Percentiles rank a stretch among this genome's conserved stretches.
These are phyloP conservation scores for Lydus trimaculatus DNA, from an alignment of 2,888 invertebrate species.

Conservation along the genomic window DNA sequence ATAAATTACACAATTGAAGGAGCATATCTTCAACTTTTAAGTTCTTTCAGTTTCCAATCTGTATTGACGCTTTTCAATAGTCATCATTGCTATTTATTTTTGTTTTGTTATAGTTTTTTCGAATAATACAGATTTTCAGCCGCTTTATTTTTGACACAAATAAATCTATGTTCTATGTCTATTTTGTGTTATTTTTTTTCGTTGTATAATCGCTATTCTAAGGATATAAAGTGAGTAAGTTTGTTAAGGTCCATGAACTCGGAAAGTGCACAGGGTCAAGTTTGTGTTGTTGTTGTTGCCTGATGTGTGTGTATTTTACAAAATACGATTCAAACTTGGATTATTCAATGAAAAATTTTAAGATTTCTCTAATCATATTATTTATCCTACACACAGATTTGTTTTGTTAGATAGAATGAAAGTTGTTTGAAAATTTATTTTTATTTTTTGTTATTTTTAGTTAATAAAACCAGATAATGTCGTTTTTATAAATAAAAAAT, in stretches of 20 bases:
- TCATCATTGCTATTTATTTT: not conserved
- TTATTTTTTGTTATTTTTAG: not conserved
- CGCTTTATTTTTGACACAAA: not conserved
- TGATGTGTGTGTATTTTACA: not conserved
- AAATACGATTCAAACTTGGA: not conserved
- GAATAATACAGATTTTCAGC: not conserved
- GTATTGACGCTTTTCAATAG: not conserved
- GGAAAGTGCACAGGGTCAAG: conserved; percentile 8
- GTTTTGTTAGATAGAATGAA: not conserved
- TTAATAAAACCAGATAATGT: not conserved
- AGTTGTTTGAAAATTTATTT: not conserved
- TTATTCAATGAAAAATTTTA: not conserved
- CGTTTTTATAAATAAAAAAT: not conserved
- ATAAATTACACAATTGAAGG: not conserved
- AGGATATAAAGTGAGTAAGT: not conserved
- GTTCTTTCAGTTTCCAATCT: not conserved
- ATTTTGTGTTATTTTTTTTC: not conserved
- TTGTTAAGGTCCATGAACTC: not conserved
- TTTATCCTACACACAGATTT: not conserved
- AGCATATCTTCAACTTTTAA: not conserved
- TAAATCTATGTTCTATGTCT: not conserved
- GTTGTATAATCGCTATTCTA: not conserved
- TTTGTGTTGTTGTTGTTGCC: not conserved
- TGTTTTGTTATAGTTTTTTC: not conserved
- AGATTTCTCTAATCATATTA: too few relatives aligned